Evolutionary conservation across 2,888 invertebrate species (phyloP).

Genomic region (Drosophila setosimentum): DNA sequence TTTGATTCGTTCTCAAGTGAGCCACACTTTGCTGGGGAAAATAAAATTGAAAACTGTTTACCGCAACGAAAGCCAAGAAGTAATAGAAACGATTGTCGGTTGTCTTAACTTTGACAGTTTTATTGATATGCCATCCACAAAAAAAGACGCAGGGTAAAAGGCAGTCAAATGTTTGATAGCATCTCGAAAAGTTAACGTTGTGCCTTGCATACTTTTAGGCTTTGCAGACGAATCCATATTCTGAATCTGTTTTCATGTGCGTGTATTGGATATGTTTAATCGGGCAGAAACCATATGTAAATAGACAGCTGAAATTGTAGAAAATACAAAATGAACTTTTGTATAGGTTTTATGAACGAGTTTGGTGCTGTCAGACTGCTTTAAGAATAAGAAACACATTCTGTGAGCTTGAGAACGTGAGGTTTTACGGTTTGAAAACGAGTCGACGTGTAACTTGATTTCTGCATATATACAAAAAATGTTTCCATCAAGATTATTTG

Average conservation of each 20-base stretch:
- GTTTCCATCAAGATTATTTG: too few relatives aligned
- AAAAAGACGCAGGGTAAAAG: constrained; percentile 22
- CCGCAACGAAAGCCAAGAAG: constrained; percentile 34
- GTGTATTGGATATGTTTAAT: constrained; percentile 65
- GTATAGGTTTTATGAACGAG: constrained; percentile 4
- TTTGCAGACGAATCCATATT: background rate
- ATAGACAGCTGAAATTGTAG: constrained; percentile 35
- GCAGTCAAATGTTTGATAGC: constrained; percentile 58
- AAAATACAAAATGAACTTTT: constrained; percentile 31
- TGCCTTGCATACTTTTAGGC: constrained; percentile 36
- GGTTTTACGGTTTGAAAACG: background rate
- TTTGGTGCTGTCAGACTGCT: background rate
- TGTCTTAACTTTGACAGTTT: constrained; percentile 63
- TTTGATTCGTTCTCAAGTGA: constrained; percentile 32
- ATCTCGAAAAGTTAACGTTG: constrained; percentile 32
- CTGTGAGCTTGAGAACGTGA: background rate
- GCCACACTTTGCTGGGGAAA: constrained; percentile 25
- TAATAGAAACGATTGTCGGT: constrained; percentile 31
- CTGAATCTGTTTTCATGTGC: constrained; percentile 22
- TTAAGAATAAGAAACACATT: background rate
- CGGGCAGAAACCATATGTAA: constrained; percentile 62
- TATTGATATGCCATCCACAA: constrained; percentile 57
- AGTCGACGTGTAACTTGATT: background rate
- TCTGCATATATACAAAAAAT: background rate
- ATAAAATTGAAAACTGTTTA: constrained; percentile 49